Conservation (phyloP, 2,888 invertebrate genomes). For the Amaurobius ferox region DNA sequence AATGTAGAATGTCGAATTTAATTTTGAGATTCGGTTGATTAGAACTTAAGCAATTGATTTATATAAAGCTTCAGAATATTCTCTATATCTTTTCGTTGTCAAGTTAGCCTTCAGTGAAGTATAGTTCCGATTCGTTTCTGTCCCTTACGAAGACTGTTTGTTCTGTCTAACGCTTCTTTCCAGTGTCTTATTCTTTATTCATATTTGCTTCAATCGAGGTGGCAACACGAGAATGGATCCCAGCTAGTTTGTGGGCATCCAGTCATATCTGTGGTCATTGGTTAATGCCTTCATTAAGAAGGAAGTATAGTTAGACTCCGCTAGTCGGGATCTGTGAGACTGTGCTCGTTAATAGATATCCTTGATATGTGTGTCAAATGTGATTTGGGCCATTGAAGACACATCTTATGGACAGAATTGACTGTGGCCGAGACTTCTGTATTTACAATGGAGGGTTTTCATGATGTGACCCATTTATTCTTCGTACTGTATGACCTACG, state of each 20-base stretch:
- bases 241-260: not conserved
- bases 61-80: too few relatives aligned
- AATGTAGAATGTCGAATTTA: too few relatives aligned
- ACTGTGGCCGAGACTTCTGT: not conserved
- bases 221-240: not conserved
- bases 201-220: not conserved
- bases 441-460: not conserved
- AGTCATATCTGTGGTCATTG: not conserved
- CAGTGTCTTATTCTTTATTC: too few relatives aligned
- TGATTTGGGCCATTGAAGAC: conserved; percentile 46
- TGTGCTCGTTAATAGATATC: not conserved
- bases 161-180: too few relatives aligned
- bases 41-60: too few relatives aligned
- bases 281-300: not conserved
- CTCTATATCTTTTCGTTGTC: too few relatives aligned
- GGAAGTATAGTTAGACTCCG: conserved; percentile 11
- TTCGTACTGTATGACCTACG: too few relatives aligned
- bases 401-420: conserved; percentile 13
- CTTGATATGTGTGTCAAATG: conserved; percentile 33
- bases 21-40: too few relatives aligned
- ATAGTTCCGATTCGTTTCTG: too few relatives aligned
- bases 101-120: too few relatives aligned
- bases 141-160: too few relatives aligned
- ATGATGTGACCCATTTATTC: too few relatives aligned
- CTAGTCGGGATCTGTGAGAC: conserved; percentile 8